Evolutionary conservation across 1,140 invertebrate genomes (phyloP), one percentile per base, ranked within the genome.

Genomic region (Vanessa tameamea): DNA sequence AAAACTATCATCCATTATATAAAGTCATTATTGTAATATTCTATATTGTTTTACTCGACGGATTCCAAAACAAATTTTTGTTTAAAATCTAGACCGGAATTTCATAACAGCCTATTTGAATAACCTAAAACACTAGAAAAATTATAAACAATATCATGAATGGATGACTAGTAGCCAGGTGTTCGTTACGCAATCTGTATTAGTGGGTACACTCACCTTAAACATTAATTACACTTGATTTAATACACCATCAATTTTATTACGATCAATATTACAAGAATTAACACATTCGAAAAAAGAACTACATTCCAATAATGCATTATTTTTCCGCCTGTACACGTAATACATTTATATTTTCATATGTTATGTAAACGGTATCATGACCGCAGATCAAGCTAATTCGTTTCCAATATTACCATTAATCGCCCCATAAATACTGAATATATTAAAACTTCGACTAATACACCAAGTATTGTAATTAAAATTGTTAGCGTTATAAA

Each of bases 121-220:
- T 37, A 47, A 75, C 61, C 67, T 75, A 69, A 75, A 69, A 69
- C 51, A 75, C 55, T 53, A 69, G 14, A 69, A 69, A 75, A 76
- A 73, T 68, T 43, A 73, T 73, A 78, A 76, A 78, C 77, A 76
- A 51, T 73, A 67, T 67, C 72, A 70, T 82, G 75, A 81, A 80
- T 82, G 72, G 82, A 82, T 87, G 85, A 88, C 82, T 83, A 66
- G 72, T n/a, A 9, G 67, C 65, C 87, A 88, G 87, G 87, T 88
- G 87, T 81, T 72, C 64, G 50, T 80, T 80, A 71, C 68, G 78
- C 47, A 80, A 80, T 50, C 37, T 51, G 8, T 20, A 26, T n/a
- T 20, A n/a, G 26, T 23, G 53, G 53, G 53, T 23, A n/a, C 53
- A 55, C 53, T 55, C 16, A 55, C 13, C 16, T 55, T 11, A 3